Evolutionary conservation across 2,888 invertebrate species (phyloP).

Genomic region (Pelosia muscerda): DNA sequence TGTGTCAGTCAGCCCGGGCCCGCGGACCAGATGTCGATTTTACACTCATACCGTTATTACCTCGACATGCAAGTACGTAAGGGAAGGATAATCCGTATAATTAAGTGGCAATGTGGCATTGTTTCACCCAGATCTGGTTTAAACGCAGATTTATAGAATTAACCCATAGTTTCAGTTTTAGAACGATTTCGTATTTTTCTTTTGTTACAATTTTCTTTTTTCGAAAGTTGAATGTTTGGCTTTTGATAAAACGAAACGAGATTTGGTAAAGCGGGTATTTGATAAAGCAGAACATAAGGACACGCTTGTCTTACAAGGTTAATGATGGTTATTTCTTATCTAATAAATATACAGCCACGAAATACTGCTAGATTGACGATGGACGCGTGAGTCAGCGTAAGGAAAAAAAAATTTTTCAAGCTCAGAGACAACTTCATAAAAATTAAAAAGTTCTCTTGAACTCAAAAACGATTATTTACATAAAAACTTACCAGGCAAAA

Average conservation of each 20-base stretch:
- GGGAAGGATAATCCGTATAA: conserved; percentile 67
- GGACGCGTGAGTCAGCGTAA: too few relatives aligned
- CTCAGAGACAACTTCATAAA: too few relatives aligned
- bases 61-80: conserved; percentile 56
- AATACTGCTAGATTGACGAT: background rate
- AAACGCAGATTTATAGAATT: conserved; percentile 51
- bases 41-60: conserved; percentile 66
- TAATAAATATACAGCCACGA: background rate
- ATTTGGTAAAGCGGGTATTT: background rate
- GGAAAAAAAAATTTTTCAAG: too few relatives aligned
- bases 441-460: too few relatives aligned
- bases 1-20: conserved; percentile 53
- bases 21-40: conserved; percentile 76
- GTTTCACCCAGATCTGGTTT: conserved; percentile 58
- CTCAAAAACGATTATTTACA: too few relatives aligned
- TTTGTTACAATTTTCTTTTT: background rate
- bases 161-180: conserved; percentile 47
- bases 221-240: background rate
- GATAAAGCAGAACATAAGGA: background rate
- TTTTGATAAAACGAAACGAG: background rate
- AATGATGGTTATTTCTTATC: background rate
- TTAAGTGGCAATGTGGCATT: conserved; percentile 62
- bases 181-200: conserved; percentile 35
- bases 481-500: too few relatives aligned
- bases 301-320: background rate